Base-by-base conservation (phyloP, 37 sponge, comb jelly and placozoan species). In the Petrosia ficiformis region DNA sequence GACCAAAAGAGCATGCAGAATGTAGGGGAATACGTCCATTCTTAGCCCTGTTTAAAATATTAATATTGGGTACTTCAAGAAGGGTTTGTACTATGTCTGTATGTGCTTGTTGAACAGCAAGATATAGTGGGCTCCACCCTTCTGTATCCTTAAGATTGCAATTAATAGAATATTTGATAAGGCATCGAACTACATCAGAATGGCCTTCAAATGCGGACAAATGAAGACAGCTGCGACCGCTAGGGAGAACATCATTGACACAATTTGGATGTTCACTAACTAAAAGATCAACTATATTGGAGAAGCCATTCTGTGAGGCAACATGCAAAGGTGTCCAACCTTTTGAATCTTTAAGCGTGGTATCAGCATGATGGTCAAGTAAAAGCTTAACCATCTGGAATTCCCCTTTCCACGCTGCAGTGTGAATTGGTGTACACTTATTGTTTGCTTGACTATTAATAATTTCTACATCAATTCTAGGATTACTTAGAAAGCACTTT, bases 191-290 rank as follows among this genome's bases (percentile, higher is more conserved):
- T 16, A 83, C 74, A 3, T 70, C 52, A 0, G 67, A n/a, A 39
- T 83, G 90, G 3, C 90, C 90, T 61, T 89, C 90, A 61, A 89
- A 89, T 1, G 90, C 90, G n/a, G 84, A 84, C 68, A 89, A 41
- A 38, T 89, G 90, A 8, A 89, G 84, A 26, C 77, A 65, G 57
- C 84, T 89, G n/a, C 90, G 43, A 2, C 77, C 80, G 57, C 81
- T 80, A 65, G 78, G 75, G 44, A 89, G 83, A 44, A 70, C 43
- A 29, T 79, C 68, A 61, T 89, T 54, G 67, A n/a, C n/a, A n/a
- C n/a, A n/a, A n/a, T n/a, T n/a, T n/a, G n/a, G n/a, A n/a, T n/a
- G n/a, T 80, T 74, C 4, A 76, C 43, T 40, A 16, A 89, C 36
- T 14, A 89, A 77, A 25, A 79, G 63, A 48, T 80, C 65, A 24